phyloP scores from a whole-genome alignment of 2,888 invertebrate species.

The Lasioglossum pauxillum region DNA sequence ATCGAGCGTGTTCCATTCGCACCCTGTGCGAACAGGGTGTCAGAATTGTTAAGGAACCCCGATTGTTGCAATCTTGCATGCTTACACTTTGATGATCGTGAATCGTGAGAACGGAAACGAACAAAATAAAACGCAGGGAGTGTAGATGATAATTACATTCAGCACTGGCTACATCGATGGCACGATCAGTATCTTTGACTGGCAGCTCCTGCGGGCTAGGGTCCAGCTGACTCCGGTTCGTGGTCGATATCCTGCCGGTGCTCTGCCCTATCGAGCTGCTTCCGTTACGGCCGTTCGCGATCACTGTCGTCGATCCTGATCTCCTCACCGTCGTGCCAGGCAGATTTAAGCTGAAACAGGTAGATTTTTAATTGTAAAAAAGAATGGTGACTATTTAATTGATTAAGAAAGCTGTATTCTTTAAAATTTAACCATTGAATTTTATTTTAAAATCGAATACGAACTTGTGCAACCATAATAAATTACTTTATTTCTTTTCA shows the following conservation, averaged over 20 bases:
- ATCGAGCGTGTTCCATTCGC: not conserved
- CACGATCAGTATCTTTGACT: slow-evolving; percentile 83
- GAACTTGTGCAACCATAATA: no score
- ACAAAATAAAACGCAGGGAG: not conserved
- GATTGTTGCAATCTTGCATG: slow-evolving; percentile 56
- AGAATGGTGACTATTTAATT: no score
- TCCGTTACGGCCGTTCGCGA: slow-evolving; percentile 77
- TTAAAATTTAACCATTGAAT: no score
- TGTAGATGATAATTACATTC: slow-evolving; percentile 84
- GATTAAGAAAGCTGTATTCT: no score
- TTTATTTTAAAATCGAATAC: no score
- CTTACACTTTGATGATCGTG: slow-evolving; percentile 59
- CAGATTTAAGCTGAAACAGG: slow-evolving; percentile 72
- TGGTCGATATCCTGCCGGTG: slow-evolving; percentile 71
- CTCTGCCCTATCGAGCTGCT: slow-evolving; percentile 72
- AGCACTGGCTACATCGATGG: slow-evolving; percentile 85
- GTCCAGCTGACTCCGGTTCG: slow-evolving; percentile 80
- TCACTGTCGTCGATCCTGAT: slow-evolving; percentile 78
- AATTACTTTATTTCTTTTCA: no score
- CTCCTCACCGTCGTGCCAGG: slow-evolving; percentile 76
- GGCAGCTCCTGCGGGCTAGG: slow-evolving; percentile 83
- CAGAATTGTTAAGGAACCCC: not conserved
- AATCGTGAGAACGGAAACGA: slow-evolving; percentile 35
- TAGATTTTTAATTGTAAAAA: no score
- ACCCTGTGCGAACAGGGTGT: not conserved